Evolutionary conservation across 2,888 invertebrate genomes (phyloP).

Genomic region (Cephus spinipes): DNA sequence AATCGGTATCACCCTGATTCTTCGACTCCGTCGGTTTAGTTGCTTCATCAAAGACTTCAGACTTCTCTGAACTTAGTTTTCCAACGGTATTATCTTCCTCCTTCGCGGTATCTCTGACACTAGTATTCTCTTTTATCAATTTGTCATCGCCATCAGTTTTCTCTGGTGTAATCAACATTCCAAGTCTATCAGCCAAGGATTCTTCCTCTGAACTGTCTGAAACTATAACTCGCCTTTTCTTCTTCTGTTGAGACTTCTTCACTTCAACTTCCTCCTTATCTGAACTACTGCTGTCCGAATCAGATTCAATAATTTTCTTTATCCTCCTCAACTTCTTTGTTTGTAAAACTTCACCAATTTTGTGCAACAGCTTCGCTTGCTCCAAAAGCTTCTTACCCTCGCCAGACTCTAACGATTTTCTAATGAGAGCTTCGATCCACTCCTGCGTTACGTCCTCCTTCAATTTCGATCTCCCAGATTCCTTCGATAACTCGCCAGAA

Average conservation of each 20-base stretch:
- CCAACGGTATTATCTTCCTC: constrained; percentile 4
- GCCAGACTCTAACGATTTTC: constrained; percentile 50
- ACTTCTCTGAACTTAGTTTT: neutral
- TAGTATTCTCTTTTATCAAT: neutral
- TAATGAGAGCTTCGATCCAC: constrained; percentile 52
- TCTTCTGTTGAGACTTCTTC: constrained; percentile 36
- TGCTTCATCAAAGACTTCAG: neutral
- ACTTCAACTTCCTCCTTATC: constrained; percentile 57
- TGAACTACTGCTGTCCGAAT: constrained; percentile 64
- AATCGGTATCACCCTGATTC: neutral
- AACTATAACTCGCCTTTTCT: constrained; percentile 48
- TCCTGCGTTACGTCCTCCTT: constrained; percentile 53
- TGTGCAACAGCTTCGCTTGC: constrained; percentile 68
- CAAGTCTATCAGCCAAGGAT: constrained; percentile 43
- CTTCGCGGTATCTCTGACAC: neutral
- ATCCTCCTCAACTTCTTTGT: constrained; percentile 72
- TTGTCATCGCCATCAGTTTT: constrained; percentile 9
- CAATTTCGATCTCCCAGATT: constrained; percentile 24
- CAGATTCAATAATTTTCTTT: constrained; percentile 71
- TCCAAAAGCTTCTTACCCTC: constrained; percentile 55
- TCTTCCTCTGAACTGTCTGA: constrained; percentile 59
- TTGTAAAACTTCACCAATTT: constrained; percentile 55
- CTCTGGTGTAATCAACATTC: constrained; percentile 16
- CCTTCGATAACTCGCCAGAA: constrained; percentile 14
- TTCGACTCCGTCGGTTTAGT: neutral